Evolutionary conservation across 2,797 vertebrate species (phyloP), one percentile per base, ranked within the genome.

Genomic region (Aselliscus stoliczkanus): DNA sequence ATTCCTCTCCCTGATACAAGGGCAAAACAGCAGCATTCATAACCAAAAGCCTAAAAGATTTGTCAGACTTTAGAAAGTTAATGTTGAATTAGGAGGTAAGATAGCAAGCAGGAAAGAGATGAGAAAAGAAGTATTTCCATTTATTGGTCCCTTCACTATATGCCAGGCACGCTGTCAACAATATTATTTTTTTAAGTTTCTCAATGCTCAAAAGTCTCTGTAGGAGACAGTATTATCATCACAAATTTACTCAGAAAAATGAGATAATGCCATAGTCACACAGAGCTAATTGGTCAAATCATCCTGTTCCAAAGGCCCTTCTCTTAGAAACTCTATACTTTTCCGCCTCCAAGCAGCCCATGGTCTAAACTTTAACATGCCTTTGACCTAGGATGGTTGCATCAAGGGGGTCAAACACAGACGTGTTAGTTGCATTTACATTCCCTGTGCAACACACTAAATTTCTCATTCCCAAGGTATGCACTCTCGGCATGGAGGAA

Each of bases 131-230:
- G 7, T n/a, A 58, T 8, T 85, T 72, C 27, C 27, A 56, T 29
- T 23, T 73, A n/a, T 14, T 62, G 17, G 39, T 21, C 54, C 72
- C 27, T 44, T 73, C 15, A 56, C 7, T n/a, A 7, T 52, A 42
- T 5, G 54, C 37, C 34, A 85, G 27, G 60, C 11, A 62, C 21
- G 85, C 14, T 18, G 34, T 29, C 76, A 92, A 81, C 2, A 54
- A 60, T 44, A 54, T 4, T 47, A 27, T 11, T 12, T 31, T 47
- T 50, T 23, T 27, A 27, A 44, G 7, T 31, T 14, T 79, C 47
- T 52, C 37, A 54, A 44, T n/a, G 75, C 15, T 64, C 64, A 82
- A 72, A 83, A 60, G 54, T 67, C 70, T 76, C 80, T 90, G 80
- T 9, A 44, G 56, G 77, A 93, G 67, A 50, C 12, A 81, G 31